Evolutionary conservation across 2,888 invertebrate species (phyloP).

Genomic region (Nomada hirtipes): DNA sequence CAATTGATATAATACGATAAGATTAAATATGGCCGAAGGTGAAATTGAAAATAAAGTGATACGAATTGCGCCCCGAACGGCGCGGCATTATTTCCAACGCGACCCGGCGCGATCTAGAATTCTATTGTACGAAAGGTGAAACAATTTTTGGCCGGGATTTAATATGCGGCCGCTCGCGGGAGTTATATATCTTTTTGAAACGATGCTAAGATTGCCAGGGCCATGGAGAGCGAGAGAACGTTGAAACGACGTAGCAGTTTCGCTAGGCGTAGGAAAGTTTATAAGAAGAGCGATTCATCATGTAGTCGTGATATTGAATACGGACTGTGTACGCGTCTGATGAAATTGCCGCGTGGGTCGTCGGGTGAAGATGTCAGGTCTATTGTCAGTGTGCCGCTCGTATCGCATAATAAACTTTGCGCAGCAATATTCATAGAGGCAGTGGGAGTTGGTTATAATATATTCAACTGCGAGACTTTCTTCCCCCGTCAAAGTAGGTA

Average conservation of each 20-base stretch:
- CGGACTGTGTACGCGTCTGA: neutral
- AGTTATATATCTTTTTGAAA: slow-evolving; percentile 37
- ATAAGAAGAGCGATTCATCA: slow-evolving; percentile 46
- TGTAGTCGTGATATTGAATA: slow-evolving; percentile 46
- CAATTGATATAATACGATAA: neutral
- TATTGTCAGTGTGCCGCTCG: neutral
- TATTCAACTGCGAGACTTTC: too few species aligned
- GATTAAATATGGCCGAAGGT: neutral
- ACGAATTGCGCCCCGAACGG: neutral
- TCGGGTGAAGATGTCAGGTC: slow-evolving; percentile 2
- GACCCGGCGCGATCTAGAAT: neutral
- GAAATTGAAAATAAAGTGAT: slow-evolving; percentile 7
- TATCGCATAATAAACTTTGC: neutral
- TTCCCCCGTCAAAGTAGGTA: neutral
- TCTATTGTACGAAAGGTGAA: neutral
- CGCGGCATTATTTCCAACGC: neutral
- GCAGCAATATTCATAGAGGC: neutral
- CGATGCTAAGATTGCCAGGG: slow-evolving; percentile 23
- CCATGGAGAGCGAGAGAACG: slow-evolving; percentile 1
- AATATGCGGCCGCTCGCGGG: slow-evolving; percentile 27
- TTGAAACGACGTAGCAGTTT: slow-evolving; percentile 21
- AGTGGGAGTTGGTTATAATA: too few species aligned
- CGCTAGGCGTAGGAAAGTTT: slow-evolving; percentile 27
- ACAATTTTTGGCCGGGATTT: slow-evolving; percentile 45
- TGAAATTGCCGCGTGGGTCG: slow-evolving; percentile 34